Conservation (phyloP, 2,888 invertebrate species). For the Acanthococcus lagerstroemiae region DNA sequence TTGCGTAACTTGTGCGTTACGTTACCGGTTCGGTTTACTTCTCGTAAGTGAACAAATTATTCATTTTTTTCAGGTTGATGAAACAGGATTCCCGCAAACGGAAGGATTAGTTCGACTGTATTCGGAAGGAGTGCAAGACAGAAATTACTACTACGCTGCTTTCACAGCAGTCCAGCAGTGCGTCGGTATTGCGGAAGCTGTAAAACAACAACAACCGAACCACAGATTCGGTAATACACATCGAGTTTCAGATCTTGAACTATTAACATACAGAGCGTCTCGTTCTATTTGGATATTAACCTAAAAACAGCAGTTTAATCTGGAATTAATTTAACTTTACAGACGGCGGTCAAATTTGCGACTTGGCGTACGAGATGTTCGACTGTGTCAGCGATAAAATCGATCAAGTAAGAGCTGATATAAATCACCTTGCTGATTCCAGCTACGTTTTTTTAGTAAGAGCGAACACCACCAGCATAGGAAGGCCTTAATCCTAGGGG, state of each 20-base stretch:
- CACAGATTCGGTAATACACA: slow-evolving; percentile 35
- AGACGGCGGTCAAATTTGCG: slow-evolving; percentile 62
- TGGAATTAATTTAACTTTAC: slow-evolving; percentile 40
- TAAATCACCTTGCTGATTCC: background rate
- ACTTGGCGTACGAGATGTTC: slow-evolving; percentile 65
- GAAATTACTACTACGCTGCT: slow-evolving; percentile 64
- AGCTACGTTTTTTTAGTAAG: background rate
- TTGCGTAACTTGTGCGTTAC: too few species aligned
- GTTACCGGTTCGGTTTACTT: too few species aligned
- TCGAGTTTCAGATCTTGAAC: too few species aligned
- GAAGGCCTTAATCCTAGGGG: background rate
- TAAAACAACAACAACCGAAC: slow-evolving; percentile 37
- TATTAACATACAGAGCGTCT: background rate
- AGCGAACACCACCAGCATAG: background rate
- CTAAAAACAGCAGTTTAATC: background rate
- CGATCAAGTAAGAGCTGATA: slow-evolving; percentile 49
- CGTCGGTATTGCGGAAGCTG: slow-evolving; percentile 49
- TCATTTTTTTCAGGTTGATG: slow-evolving; percentile 49
- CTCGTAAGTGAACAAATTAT: background rate
- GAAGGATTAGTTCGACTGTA: slow-evolving; percentile 63
- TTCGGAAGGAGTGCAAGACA: slow-evolving; percentile 66
- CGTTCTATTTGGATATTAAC: background rate
- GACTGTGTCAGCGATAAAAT: slow-evolving; percentile 70
- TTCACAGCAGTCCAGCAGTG: slow-evolving; percentile 59
- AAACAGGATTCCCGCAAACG: slow-evolving; percentile 60